Evolutionary conservation across 2,113 vertebrate species (phyloP).

Genomic region (Limnothrissa miodon): DNA sequence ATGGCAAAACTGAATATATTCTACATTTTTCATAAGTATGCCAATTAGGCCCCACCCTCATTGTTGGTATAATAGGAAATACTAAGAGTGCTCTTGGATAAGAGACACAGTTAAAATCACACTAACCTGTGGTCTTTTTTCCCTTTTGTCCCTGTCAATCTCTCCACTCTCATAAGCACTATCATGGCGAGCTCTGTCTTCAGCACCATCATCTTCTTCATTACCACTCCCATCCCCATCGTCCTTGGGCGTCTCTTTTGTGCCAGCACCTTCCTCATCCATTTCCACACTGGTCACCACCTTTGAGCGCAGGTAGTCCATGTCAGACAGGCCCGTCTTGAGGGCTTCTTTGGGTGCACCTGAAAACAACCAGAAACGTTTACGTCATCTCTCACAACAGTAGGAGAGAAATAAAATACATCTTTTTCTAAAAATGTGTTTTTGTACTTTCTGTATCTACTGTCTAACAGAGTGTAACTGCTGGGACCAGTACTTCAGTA

Average conservation of each 20-base stretch:
- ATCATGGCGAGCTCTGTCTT: constrained; percentile 38
- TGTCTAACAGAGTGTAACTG: no score
- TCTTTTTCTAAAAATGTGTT: no score
- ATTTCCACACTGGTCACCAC: constrained; percentile 65
- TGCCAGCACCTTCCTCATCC: constrained; percentile 37
- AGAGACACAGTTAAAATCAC: neutral
- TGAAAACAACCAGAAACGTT: constrained; percentile 37
- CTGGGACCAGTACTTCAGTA: no score
- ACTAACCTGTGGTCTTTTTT: constrained; percentile 24
- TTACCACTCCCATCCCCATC: constrained; percentile 31
- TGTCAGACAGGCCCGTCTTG: constrained; percentile 81
- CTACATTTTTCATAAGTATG: no score
- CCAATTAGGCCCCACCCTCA: no score
- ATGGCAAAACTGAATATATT: no score
- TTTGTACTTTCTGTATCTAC: no score
- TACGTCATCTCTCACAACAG: neutral
- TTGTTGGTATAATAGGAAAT: no score
- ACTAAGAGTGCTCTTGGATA: neutral
- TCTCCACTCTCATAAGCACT: constrained; percentile 32
- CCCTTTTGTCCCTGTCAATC: constrained; percentile 41
- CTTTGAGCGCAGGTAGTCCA: constrained; percentile 95
- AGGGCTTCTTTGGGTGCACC: constrained; percentile 63
- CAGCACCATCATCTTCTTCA: constrained; percentile 29
- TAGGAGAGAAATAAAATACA: no score
- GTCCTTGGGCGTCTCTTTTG: neutral